Evolutionary conservation across 53 echinoderm and acorn worm genomes (phyloP), one percentile per base, ranked within the genome.

Genomic region (Holothuria leucospilota): DNA sequence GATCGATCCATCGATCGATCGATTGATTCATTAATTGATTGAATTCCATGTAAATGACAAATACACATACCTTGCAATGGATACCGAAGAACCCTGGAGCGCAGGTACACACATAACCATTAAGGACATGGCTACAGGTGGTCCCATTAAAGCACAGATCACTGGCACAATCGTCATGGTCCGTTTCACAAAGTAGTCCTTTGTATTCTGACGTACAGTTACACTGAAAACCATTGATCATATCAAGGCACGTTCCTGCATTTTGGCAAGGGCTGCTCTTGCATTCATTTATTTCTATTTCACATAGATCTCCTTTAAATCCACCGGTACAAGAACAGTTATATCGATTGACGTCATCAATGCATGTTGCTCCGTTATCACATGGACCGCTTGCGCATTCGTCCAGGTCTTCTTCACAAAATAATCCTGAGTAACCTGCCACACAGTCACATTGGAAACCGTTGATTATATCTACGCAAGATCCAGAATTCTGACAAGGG

Each of bases 351-450:
- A 82, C 10, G 39, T 63, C n/a, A 63, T 82, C 65, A 11, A 7
- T 63, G 39, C 82, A 82, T 20, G 40, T 63, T 34, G 63, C 82
- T 9, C 63, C 82, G 49, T 62, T 82, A 8, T 59, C 21, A 39
- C 82, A 82, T 24, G 82, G 82, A 29, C 38, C n/a, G 41, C 82
- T 82, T 9, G 62, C 63, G n/a, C 82, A 82, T 27, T 62, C 82
- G 39, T 82, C 64, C 6, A 8, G 26, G 12, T 82, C 82, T 10
- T 34, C 39, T 63, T 82, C 82, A 82, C 82, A 82, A 20, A 27
- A 40, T 29, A 82, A 9, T 18, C 82, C 82, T 29, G 29, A 39
- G 39, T 77, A 86, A 24, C 87, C 87, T 27, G 75, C 62, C 11
- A 51, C 21, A 40, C 87, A 86, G 7, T 62, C 30, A 78, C 87